Conservation (phyloP, 2,113 vertebrate species). For the Galbula dea region DNA sequence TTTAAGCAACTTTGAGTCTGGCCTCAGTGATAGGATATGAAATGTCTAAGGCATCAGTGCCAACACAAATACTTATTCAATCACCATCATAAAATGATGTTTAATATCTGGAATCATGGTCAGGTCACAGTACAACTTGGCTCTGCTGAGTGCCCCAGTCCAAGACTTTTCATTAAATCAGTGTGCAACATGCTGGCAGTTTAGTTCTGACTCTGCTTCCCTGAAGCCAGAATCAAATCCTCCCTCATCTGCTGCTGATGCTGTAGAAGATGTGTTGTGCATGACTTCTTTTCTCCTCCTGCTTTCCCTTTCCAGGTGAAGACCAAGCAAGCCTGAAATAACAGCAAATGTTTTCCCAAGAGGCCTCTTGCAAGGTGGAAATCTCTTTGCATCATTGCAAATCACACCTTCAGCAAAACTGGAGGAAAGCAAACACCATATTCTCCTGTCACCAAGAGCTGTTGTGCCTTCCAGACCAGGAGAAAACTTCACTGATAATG, state of each 20-base stretch:
- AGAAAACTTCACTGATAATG: not conserved
- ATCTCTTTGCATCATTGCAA: not conserved
- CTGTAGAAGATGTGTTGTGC: conserved; percentile 6
- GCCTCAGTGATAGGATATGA: not conserved
- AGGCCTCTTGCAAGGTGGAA: not conserved
- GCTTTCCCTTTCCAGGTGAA: not conserved
- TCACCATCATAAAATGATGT: not conserved
- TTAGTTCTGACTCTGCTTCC: not conserved
- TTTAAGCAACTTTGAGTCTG: not conserved
- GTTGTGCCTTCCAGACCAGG: not conserved
- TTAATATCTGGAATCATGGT: not conserved
- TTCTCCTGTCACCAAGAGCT: not conserved
- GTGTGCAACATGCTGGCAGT: not conserved
- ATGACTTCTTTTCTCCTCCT: not conserved
- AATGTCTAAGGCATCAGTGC: not conserved
- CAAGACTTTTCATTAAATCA: not conserved
- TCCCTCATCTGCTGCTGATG: conserved; percentile 9
- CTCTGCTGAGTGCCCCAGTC: not conserved
- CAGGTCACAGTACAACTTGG: not conserved
- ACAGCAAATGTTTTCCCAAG: not conserved
- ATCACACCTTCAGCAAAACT: not conserved
- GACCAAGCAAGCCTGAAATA: not conserved
- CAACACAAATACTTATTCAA: not conserved
- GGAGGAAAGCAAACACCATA: not conserved
- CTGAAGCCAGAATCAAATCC: not conserved